A percentile compares a stretch with the other conserved stretches of the same genome.
Evolutionary conservation across 92 coral and sea anemone species (phyloP).

Genomic region (Pocillopora meandrina): DNA sequence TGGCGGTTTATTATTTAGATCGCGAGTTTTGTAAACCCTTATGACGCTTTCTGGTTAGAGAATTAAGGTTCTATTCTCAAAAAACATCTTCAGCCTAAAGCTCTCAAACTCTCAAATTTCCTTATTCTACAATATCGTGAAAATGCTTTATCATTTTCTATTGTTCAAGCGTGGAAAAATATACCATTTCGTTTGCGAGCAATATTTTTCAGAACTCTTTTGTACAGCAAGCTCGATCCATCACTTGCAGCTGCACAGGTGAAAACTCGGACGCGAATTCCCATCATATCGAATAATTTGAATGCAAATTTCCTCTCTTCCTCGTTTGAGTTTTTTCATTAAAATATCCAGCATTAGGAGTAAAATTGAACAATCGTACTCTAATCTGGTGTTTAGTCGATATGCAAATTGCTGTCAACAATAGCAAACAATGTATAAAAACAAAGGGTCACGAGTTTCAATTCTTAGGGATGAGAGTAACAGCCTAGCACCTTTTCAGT

Average conservation of each 20-base stretch:
- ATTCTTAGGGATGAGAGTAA: background rate
- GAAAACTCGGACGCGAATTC: too few relatives aligned
- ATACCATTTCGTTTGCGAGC: background rate
- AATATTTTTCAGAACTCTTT: background rate
- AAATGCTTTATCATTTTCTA: conserved; percentile 32
- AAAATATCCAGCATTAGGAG: too few relatives aligned
- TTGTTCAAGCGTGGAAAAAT: conserved; percentile 5
- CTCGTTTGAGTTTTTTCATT: too few relatives aligned
- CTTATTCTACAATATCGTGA: background rate
- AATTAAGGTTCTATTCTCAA: too few relatives aligned
- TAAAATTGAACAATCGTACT: too few relatives aligned
- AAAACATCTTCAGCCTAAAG: background rate
- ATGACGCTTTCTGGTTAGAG: too few relatives aligned
- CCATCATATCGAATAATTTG: background rate
- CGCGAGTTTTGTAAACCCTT: too few relatives aligned
- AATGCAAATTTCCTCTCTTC: background rate
- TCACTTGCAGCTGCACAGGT: too few relatives aligned
- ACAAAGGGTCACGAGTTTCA: background rate
- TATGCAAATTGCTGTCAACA: background rate
- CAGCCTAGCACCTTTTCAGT: too few relatives aligned
- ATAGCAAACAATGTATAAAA: background rate
- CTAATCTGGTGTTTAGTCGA: too few relatives aligned
- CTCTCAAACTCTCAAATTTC: background rate
- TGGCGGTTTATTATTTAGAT: too few relatives aligned
- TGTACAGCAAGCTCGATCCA: background rate